Conservation (phyloP, 2,888 invertebrate genomes). For the Meta bourneti region DNA sequence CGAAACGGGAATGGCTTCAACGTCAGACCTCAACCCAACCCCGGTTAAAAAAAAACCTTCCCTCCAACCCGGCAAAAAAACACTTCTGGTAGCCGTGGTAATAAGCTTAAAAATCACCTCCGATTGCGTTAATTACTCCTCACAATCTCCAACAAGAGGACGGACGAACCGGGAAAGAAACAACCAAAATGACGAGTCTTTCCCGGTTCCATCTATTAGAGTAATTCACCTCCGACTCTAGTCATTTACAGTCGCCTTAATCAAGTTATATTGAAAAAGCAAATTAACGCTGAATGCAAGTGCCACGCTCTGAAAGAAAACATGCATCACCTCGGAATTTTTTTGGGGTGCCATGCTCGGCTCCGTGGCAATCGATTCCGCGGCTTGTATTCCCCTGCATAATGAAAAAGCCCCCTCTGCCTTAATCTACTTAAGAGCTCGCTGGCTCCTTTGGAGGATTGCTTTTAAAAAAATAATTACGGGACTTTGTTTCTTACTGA, state of each 20-base stretch:
- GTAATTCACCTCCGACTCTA: not conserved
- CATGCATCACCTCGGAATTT: not conserved
- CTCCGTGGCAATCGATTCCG: constrained; percentile 18
- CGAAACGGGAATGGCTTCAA: not conserved
- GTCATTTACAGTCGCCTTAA: constrained; percentile 31
- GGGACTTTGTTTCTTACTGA: constrained; percentile 8
- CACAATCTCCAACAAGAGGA: not conserved
- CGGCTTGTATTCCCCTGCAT: constrained; percentile 2
- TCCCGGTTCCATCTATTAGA: not conserved
- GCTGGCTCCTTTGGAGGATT: not conserved
- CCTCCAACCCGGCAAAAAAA: not conserved
- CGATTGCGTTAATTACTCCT: not conserved
- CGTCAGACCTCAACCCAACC: not conserved
- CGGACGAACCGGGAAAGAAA: not conserved
- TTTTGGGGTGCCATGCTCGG: not conserved
- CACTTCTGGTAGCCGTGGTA: not conserved
- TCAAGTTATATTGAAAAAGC: constrained; percentile 31
- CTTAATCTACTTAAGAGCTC: constrained; percentile 42
- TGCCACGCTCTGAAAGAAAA: constrained; percentile 4
- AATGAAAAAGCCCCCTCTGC: constrained; percentile 7
- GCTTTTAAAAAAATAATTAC: constrained; percentile 38
- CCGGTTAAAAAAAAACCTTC: no score
- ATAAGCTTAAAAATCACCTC: constrained; percentile 1
- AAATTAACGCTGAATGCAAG: constrained; percentile 19
- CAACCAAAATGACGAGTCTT: not conserved